A percentile compares a stretch with the other conserved stretches of the same genome.
phyloP scores from a whole-genome alignment of 2,113 vertebrate genomes.

The Grallaria varia region DNA sequence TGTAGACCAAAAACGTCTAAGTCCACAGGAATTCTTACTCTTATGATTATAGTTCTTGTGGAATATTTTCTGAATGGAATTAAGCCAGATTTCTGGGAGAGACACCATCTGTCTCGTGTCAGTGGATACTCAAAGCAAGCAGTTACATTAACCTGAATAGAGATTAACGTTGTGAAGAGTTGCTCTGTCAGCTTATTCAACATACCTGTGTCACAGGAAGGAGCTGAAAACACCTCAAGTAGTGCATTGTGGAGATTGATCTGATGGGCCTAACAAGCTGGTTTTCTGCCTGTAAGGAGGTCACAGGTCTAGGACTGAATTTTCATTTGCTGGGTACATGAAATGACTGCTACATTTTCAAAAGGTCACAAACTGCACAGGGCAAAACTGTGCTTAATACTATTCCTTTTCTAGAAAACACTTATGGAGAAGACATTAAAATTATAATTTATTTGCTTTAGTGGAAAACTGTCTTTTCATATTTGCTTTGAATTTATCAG shows the following conservation, averaged over 20 bases:
- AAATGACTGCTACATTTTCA: background rate
- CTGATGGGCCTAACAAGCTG: background rate
- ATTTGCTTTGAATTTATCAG: background rate
- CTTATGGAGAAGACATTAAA: background rate
- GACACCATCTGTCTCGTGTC: accelerated
- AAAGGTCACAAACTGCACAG: background rate
- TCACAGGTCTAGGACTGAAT: background rate
- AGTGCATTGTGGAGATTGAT: background rate
- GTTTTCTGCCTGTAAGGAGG: background rate
- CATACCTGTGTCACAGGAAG: background rate
- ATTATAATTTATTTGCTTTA: background rate
- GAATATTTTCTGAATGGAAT: background rate
- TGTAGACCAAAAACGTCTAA: background rate
- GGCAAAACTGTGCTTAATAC: background rate
- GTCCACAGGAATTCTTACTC: background rate
- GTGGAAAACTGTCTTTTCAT: background rate
- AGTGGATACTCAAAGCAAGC: background rate
- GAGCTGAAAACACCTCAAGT: background rate
- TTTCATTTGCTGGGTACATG: background rate
- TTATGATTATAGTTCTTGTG: background rate
- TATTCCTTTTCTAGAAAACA: background rate
- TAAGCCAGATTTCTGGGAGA: background rate
- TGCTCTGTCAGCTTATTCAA: background rate
- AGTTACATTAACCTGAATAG: accelerated
- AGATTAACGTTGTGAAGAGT: background rate